phyloP scores from a whole-genome alignment of 2,888 invertebrate genomes.

The Calephelis perditalis region DNA sequence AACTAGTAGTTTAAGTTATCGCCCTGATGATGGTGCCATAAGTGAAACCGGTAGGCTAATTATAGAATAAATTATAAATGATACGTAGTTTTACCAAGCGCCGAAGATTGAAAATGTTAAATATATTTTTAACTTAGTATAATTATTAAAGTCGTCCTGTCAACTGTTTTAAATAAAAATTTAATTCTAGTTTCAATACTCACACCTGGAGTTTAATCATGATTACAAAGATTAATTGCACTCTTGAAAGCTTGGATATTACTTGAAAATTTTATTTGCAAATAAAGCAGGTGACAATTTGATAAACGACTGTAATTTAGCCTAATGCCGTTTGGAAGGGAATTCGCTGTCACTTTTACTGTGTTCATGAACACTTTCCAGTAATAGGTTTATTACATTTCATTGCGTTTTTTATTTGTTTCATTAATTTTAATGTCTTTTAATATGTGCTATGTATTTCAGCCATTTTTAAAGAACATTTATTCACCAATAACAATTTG shows the following conservation, averaged over 20 bases:
- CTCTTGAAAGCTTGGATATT: conserved; percentile 30
- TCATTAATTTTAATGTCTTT: neutral
- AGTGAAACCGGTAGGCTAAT: no score
- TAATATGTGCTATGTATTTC: neutral
- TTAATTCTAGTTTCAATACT: neutral
- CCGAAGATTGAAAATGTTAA: no score
- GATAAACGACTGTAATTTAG: conserved; percentile 34
- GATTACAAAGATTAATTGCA: conserved; percentile 32
- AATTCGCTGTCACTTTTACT: conserved; percentile 31
- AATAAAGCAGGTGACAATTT: conserved; percentile 36
- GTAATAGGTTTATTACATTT: conserved; percentile 15
- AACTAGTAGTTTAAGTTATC: no score
- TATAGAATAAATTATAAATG: no score
- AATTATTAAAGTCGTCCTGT: no score
- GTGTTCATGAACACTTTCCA: conserved; percentile 21
- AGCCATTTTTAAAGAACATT: neutral
- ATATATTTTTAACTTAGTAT: no score
- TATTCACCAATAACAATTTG: no score
- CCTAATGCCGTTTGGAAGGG: conserved; percentile 30
- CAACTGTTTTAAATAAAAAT: neutral
- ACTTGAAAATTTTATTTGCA: conserved; percentile 30
- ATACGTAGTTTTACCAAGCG: no score
- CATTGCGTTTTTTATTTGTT: conserved; percentile 1
- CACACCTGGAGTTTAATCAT: conserved; percentile 19
- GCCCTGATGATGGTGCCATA: no score